Evolutionary conservation across 1,140 invertebrate species (phyloP), one percentile per base, ranked within the genome.

Genomic region (Pseudomyrmex concolor): DNA sequence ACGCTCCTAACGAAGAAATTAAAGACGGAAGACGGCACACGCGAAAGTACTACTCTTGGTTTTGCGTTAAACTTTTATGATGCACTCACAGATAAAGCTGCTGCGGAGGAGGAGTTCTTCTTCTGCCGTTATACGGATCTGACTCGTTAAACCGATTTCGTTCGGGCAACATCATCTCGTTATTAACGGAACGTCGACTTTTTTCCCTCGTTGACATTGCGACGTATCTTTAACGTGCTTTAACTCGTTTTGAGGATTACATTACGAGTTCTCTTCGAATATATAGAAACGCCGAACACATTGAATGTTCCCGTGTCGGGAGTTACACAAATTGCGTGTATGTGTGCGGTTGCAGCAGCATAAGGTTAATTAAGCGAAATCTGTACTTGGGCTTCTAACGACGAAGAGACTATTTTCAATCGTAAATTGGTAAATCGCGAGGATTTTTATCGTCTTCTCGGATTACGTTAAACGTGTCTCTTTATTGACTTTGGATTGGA

Each of bases 41-140:
- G 54, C 54, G 25, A 67, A 73, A 67, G 62, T 67, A 59, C 78
- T 67, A 59, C 78, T 82, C 62, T 68, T 57, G 67, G n/a, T 86
- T 86, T 84, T 84, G 50, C 74, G 51, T 86, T 84, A 80, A 86
- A 84, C 62, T 86, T 84, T 84, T 86, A 86, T 43, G 85, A 86
- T 60, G 67, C 83, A 84, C 82, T 84, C 67, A 60, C 72, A 72
- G 51, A 74, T 68, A 74, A 85, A 67, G 62, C 68, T 72, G 68
- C 15, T 34, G 34, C 34, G 34, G 34, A 7, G 34, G 2, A 34
- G 54, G 57, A 60, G 19, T 72, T 82, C 54, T 70, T 82, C 54
- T 50, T n/a, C n/a, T 34, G 34, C 34, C 17, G 50, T 19, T 60
- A 55, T 25, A 60, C 54, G 78, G 54, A 55, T 85, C 57, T 48